Base-by-base conservation (phyloP, 2,113 vertebrate species). In the Gavialis gangeticus region DNA sequence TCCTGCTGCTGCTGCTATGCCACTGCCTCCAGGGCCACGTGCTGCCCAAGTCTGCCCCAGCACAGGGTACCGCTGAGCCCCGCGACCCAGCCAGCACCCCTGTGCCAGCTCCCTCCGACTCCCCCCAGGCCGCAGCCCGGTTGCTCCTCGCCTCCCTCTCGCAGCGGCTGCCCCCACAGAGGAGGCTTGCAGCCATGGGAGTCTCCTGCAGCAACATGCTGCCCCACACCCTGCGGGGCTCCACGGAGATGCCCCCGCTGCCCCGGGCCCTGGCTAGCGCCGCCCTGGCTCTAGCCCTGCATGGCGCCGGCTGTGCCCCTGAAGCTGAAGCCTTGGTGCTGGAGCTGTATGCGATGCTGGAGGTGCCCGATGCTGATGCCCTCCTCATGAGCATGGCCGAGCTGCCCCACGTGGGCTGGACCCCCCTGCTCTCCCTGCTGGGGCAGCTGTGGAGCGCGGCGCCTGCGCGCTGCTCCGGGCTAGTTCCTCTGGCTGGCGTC, bases 221-320 rank as follows among this genome's bases (percentile, higher is more conserved):
- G 67, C 98, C 98, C 3, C 96, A 94, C 1, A 89, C 97, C 85
- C 89, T 98, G 3, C 92, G 98, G 34, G 96, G 97, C 13, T 98
- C 98, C 71, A 15, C 89, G 3, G 82, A 83, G 15, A 94, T 98
- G 34, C 96, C 98, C 0, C 63, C 64, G 6, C 96, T 97, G 37
- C 97, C 98, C 59, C 98, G 97, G 11, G 97, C 98, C 77, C 93
- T 99, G 85, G 93, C 98, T 88, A 97, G 98, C 1, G 96, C 99
- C 4, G 95, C 98, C 46, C 73, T 99, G 73, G 97, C 97, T 4
- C 98, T 98, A 1, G 98, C 98, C 12, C 92, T 99, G 93, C 98
- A 97, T 22, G 91, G 95, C 21, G 97, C 96, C 4, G 96, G 97
- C 87, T 99, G 99, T 64, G 62, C 54, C 4, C 6, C 76, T 10